Evolutionary conservation across 2,113 vertebrate genomes (phyloP), one percentile per base, ranked within the genome.

Genomic region (Zosterops lateralis): DNA sequence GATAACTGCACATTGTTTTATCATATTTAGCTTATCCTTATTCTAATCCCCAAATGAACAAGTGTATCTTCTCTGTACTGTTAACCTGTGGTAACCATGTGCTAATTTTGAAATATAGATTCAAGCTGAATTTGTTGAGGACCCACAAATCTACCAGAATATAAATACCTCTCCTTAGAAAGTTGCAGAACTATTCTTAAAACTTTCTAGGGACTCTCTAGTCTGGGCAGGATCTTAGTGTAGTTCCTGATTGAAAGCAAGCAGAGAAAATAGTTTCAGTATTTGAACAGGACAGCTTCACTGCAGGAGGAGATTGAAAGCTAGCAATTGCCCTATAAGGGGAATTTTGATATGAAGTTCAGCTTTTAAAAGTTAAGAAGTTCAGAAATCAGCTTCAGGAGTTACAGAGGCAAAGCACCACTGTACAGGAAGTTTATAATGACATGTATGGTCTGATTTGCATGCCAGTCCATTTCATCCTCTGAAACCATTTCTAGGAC

Each of bases 251-350:
- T 47, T 51, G 45, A 64, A 85, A 53, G 28, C 17, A 75, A 48
- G 28, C 12, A 75, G 20, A 6, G 17, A 6, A 48, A 73, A 17
- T 19, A 65, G 7, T 57, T 73, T 9, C 34, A 51, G 36, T 48
- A 16, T 73, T 68, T 54, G 34, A 15, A 34, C 20, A 64, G 25
- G 31, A 83, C 28, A 66, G 5, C 16, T 88, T 71, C 9, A 14
- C 8, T 71, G 47, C 10, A 26, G 65, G 50, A 62, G 9, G 8
- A 48, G 42, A 19, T 17, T 17, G 22, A 85, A 85, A 32, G 26
- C 14, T 62, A 47, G 3, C 14, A 1, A 9, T 72, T 54, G 4
- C 12, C 6, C 8, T 53, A 0, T 32, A n/a, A n/a, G 4, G 2
- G 3, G 4, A 50, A 45, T 44, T 86, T 36, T 32, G 11, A n/a